These are phyloP conservation scores for Centropyge bicolor DNA, from an alignment of 2,797 vertebrate genomes.

Conservation along the genomic window DNA sequence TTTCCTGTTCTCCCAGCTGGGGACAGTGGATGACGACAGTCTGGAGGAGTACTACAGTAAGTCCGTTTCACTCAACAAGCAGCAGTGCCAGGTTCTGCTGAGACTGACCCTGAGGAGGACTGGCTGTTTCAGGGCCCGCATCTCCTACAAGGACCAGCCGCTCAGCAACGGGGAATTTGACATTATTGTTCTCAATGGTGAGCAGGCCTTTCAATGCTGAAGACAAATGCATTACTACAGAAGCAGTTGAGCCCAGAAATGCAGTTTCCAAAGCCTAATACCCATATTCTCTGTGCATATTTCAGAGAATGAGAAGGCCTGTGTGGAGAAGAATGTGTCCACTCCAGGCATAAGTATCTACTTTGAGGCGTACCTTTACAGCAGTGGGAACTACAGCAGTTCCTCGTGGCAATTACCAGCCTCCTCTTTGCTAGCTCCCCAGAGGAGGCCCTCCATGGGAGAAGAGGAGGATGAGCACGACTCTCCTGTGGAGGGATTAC, in stretches of 20 bases:
- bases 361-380: constrained; percentile 98
- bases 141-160: constrained; percentile 94
- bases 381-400: constrained; percentile 90
- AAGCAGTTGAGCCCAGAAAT: background rate
- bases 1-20: constrained; percentile 84
- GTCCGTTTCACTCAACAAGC: constrained; percentile 91
- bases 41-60: constrained; percentile 90
- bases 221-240: background rate
- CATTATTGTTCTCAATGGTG: constrained; percentile 98
- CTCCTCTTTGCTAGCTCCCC: constrained; percentile 88
- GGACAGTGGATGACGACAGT: constrained; percentile 91
- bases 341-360: constrained; percentile 98
- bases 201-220: constrained; percentile 66
- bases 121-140: constrained; percentile 94
- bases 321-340: constrained; percentile 97
- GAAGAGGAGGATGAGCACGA: constrained; percentile 95
- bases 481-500: constrained; percentile 92
- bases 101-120: constrained; percentile 91
- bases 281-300: background rate
- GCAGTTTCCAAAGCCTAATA: constrained; percentile 10
- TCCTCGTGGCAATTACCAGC: constrained; percentile 93
- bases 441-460: constrained; percentile 92
- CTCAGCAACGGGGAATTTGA: constrained; percentile 99
- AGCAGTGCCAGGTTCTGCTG: constrained; percentile 93
- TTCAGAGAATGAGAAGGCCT: constrained; percentile 95